These are phyloP conservation scores for Trachops cirrhosus DNA, from an alignment of 2,797 vertebrate genomes.

Conservation along the genomic window DNA sequence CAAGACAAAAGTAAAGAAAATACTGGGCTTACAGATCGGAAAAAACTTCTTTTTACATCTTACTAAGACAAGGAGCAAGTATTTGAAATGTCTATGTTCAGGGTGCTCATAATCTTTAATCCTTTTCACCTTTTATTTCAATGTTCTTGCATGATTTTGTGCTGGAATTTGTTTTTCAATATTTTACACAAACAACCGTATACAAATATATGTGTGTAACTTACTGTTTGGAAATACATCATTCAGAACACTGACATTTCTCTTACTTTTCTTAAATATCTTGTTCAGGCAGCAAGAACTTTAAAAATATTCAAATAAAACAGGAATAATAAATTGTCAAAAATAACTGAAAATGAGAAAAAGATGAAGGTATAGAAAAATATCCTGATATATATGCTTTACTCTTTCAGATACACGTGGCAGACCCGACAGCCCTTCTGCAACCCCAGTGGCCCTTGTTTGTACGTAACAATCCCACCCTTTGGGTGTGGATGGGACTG, in stretches of 20 bases:
- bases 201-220: neutral
- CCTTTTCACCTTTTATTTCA: neutral
- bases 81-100: neutral
- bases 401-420: neutral
- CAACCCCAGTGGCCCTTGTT: accelerated
- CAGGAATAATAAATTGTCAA: neutral
- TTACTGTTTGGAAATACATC: neutral
- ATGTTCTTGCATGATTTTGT: neutral
- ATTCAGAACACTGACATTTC: neutral
- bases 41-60: neutral
- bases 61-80: neutral
- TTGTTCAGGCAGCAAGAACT: neutral
- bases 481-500: neutral
- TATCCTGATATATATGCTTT: neutral
- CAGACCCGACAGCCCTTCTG: neutral
- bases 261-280: neutral
- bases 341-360: neutral
- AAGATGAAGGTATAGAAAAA: neutral
- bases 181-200: neutral
- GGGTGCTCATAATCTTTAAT: neutral
- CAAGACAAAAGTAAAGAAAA: neutral
- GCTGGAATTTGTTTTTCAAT: neutral
- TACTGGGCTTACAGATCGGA: neutral
- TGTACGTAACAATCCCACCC: neutral
- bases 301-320: neutral